These are phyloP conservation scores for Gymnocephalus cernua DNA, from an alignment of 2,113 vertebrate species.

Conservation along the genomic window DNA sequence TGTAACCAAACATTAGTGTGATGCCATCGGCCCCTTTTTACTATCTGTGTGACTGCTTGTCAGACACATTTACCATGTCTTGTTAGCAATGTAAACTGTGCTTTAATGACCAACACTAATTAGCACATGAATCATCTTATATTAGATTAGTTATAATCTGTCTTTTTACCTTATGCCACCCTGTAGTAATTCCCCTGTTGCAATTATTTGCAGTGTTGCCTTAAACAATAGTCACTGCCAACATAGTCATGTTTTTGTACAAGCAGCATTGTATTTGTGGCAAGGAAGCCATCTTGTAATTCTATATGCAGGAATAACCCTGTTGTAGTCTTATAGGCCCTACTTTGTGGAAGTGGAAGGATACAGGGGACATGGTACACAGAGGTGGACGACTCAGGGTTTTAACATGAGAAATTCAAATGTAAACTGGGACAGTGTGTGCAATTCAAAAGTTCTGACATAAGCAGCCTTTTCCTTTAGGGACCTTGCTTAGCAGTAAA, in stretches of 20 bases:
- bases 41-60: not conserved
- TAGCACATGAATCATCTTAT: slow-evolving; percentile 44
- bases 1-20: not conserved
- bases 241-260: not conserved
- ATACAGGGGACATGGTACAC: not conserved
- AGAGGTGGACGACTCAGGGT: not conserved
- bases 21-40: not conserved
- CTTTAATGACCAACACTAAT: slow-evolving; percentile 30
- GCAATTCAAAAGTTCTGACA: slow-evolving; percentile 37
- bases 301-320: not conserved
- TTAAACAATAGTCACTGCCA: slow-evolving; percentile 26
- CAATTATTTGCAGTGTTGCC: slow-evolving; percentile 13
- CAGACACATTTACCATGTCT: slow-evolving; percentile 1
- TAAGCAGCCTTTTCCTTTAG: slow-evolving; percentile 40
- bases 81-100: slow-evolving; percentile 8
- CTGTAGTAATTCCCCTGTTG: slow-evolving; percentile 17
- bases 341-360: slow-evolving; percentile 3
- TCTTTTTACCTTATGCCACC: slow-evolving; percentile 16
- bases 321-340: not conserved
- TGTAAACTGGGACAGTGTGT: slow-evolving; percentile 33
- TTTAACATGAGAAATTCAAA: slow-evolving; percentile 40
- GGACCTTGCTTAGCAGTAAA: slow-evolving; percentile 54
- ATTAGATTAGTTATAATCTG: slow-evolving; percentile 9
- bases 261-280: not conserved
- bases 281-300: not conserved